Evolutionary conservation across 2,888 invertebrate species (phyloP).

Genomic region (Dasysyrphus tricinctus): DNA sequence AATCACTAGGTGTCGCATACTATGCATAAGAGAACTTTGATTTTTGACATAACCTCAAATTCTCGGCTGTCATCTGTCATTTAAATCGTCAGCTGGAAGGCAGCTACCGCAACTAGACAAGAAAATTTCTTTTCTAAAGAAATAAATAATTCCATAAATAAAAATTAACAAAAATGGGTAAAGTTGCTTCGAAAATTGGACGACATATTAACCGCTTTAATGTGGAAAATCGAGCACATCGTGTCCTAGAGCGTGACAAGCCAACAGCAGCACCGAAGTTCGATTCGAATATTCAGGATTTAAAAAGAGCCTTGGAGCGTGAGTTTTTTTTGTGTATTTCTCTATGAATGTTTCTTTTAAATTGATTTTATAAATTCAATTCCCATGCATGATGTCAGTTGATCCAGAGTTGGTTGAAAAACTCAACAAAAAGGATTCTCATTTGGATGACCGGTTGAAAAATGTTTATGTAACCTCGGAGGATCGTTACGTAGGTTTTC

Average conservation of each 20-base stretch:
- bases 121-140: conserved; percentile 19
- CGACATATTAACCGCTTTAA: conserved; percentile 88
- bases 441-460: conserved; percentile 87
- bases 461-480: conserved; percentile 89
- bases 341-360: not conserved
- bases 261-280: conserved; percentile 88
- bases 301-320: conserved; percentile 86
- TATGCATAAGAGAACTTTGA: not conserved
- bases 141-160: conserved; percentile 23
- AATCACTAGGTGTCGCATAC: conserved; percentile 47
- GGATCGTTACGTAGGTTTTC: conserved; percentile 85
- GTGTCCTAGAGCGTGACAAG: conserved; percentile 88
- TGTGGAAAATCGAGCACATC: conserved; percentile 90
- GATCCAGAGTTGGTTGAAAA: conserved; percentile 87
- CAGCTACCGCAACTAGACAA: not conserved
- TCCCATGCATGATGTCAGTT: conserved; percentile 78
- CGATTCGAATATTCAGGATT: conserved; percentile 86
- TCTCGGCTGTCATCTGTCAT: conserved; percentile 27
- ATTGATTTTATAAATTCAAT: not conserved
- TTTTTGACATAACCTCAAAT: conserved; percentile 43
- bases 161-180: conserved; percentile 85
- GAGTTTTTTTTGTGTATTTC: conserved; percentile 25
- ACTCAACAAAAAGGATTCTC: conserved; percentile 86
- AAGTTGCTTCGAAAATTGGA: conserved; percentile 85
- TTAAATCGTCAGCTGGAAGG: conserved; percentile 38